A percentile compares a stretch with the other conserved stretches of the same genome.
Conservation (phyloP, 2,888 invertebrate species). For the Cerastis leucographa region DNA sequence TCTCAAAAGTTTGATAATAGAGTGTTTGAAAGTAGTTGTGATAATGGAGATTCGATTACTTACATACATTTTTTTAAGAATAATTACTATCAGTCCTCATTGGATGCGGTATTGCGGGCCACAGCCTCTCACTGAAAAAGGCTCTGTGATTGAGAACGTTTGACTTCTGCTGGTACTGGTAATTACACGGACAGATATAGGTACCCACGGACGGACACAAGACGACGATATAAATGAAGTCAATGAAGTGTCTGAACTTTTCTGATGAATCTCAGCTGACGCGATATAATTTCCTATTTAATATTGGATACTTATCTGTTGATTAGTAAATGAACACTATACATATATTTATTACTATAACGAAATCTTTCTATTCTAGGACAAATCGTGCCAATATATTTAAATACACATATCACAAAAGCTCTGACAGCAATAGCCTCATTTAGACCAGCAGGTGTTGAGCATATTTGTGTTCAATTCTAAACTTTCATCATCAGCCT, state of each 20-base stretch:
- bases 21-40: too few relatives aligned
- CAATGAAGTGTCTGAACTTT: neutral
- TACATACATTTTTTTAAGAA: neutral
- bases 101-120: neutral
- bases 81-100: neutral
- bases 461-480: neutral
- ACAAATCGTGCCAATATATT: slow-evolving; percentile 3
- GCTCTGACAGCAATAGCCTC: slow-evolving; percentile 3
- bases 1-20: too few relatives aligned
- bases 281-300: neutral
- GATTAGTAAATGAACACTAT: neutral
- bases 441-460: neutral
- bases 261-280: neutral
- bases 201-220: neutral
- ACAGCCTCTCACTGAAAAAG: neutral
- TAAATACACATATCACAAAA: slow-evolving; percentile 11
- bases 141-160: neutral
- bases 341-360: too few relatives aligned
- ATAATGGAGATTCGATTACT: neutral
- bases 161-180: neutral
- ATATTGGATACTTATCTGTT: neutral
- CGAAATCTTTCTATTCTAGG: slow-evolving; percentile 1
- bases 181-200: neutral
- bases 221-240: neutral
- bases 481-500: too few relatives aligned